Evolutionary conservation across 2,113 vertebrate genomes (phyloP).

Genomic region (Hypocryptadius cinnamomeus): DNA sequence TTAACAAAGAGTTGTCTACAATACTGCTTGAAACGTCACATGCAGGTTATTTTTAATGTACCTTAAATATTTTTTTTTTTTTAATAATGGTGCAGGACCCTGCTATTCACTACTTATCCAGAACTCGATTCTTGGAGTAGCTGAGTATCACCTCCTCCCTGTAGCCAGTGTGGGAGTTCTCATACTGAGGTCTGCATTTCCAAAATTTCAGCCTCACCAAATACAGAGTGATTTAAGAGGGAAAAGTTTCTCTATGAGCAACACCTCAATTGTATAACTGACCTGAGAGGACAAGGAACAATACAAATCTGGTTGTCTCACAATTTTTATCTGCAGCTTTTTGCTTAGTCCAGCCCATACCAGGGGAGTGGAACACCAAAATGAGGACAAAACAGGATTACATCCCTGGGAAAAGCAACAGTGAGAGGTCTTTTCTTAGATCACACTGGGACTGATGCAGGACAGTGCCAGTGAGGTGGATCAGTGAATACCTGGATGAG

Average conservation of each 20-base stretch:
- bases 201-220: neutral
- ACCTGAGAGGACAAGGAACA: neutral
- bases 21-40: accelerated
- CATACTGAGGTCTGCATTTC: neutral
- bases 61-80: neutral
- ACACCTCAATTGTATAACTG: neutral
- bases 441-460: too few species aligned
- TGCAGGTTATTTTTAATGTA: neutral
- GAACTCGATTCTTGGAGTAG: neutral
- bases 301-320: accelerated
- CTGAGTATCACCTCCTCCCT: neutral
- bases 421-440: neutral
- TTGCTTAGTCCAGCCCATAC: neutral
- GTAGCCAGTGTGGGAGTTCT: neutral
- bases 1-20: neutral
- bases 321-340: neutral
- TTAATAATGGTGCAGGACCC: neutral
- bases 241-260: neutral
- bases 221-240: neutral
- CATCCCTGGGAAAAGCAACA: neutral
- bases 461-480: accelerated
- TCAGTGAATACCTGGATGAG: constrained; percentile 60
- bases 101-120: neutral
- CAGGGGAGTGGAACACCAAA: neutral
- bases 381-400: neutral